phyloP scores from a whole-genome alignment of 2,888 invertebrate species.

The Drosophila crucigera region DNA sequence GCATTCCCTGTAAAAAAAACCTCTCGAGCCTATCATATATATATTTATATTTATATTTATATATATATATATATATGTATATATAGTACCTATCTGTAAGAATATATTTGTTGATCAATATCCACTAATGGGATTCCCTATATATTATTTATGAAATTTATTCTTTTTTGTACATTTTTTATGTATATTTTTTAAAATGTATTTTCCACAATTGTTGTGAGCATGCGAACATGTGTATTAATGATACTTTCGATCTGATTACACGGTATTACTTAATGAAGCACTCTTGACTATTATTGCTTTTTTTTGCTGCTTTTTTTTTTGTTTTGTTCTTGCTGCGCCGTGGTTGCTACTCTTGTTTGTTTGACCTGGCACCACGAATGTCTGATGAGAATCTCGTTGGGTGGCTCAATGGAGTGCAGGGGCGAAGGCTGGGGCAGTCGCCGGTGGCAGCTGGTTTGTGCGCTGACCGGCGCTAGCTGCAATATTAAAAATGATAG shows the following conservation, averaged over 20 bases:
- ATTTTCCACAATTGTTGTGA: neutral
- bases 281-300: neutral
- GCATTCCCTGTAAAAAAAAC: slow-evolving; percentile 8
- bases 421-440: neutral
- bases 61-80: too few species aligned
- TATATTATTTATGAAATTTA: neutral
- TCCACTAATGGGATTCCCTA: neutral
- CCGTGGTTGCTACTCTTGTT: neutral
- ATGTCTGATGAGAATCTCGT: neutral
- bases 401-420: neutral
- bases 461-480: slow-evolving; percentile 31
- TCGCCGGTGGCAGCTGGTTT: slow-evolving; percentile 1
- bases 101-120: neutral
- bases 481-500: slow-evolving; percentile 62
- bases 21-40: neutral
- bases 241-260: neutral
- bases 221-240: neutral
- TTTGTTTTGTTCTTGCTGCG: neutral
- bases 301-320: too few species aligned
- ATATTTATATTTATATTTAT: neutral
- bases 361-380: slow-evolving; percentile 9
- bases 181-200: too few species aligned
- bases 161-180: too few species aligned
- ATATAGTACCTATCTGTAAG: too few species aligned
- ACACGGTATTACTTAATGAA: neutral